phyloP scores from a whole-genome alignment of 2,888 invertebrate genomes.

The Lucinisca nassula region DNA sequence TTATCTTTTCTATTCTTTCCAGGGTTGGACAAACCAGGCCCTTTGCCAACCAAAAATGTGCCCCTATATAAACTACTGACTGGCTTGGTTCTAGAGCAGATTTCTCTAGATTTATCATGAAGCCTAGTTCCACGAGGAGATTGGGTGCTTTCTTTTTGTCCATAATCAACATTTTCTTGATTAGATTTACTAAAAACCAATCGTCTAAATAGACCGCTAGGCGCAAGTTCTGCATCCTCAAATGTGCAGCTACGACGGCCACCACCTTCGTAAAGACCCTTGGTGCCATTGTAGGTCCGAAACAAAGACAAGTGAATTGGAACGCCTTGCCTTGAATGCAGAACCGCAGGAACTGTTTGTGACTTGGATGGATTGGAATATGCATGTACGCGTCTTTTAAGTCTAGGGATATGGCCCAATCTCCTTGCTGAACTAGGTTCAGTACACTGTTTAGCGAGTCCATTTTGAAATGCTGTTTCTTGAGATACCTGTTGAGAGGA shows the following conservation, averaged over 20 bases:
- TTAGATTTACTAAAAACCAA: slow-evolving; percentile 45
- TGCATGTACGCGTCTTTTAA: slow-evolving; percentile 40
- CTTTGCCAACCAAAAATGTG: background rate
- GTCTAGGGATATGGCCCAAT: slow-evolving; percentile 50
- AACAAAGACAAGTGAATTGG: slow-evolving; percentile 24
- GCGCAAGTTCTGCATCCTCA: slow-evolving; percentile 28
- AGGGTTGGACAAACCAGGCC: slow-evolving; percentile 23
- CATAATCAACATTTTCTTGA: background rate
- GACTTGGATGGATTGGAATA: slow-evolving; percentile 30
- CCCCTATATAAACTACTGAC: slow-evolving; percentile 25
- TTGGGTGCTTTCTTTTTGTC: slow-evolving; percentile 34
- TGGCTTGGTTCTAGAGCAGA: background rate
- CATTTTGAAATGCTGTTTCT: slow-evolving; percentile 59
- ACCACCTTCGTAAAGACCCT: too few species aligned
- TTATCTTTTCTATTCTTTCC: background rate
- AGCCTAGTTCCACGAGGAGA: slow-evolving; percentile 43
- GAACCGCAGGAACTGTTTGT: slow-evolving; percentile 38
- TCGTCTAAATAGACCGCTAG: slow-evolving; percentile 61
- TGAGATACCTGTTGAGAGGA: slow-evolving; percentile 55
- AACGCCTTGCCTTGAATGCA: background rate
- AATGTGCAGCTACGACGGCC: slow-evolving; percentile 34
- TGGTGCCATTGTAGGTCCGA: slow-evolving; percentile 20
- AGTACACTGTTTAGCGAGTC: slow-evolving; percentile 41
- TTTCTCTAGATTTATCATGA: slow-evolving; percentile 52
- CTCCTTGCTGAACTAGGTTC: slow-evolving; percentile 39